Evolutionary conservation across 1,140 invertebrate species (phyloP).

Genomic region (Sinonovacula constricta): DNA sequence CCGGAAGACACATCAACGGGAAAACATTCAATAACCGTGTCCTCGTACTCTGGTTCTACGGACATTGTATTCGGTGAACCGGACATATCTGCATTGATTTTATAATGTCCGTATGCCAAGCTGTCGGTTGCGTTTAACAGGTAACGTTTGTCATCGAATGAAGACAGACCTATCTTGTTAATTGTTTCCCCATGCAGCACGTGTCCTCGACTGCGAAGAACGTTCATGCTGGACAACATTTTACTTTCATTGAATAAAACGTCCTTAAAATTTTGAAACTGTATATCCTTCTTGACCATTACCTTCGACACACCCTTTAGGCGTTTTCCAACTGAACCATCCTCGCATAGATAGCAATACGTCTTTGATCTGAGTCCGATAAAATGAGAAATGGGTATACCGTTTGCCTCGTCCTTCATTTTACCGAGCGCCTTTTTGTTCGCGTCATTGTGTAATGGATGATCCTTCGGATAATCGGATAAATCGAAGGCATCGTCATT

Average conservation of each 20-base stretch:
- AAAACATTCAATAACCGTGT: no score
- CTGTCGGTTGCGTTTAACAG: conserved; percentile 5
- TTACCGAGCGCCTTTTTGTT: conserved; percentile 17
- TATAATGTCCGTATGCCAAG: conserved; percentile 34
- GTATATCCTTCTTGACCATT: conserved; percentile 8
- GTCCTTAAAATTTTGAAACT: conserved; percentile 9
- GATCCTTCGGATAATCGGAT: conserved; percentile 18
- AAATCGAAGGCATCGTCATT: conserved; percentile 28
- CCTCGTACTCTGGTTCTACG: no score
- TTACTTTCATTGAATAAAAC: conserved; percentile 4
- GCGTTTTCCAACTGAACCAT: conserved; percentile 57
- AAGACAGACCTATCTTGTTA: conserved; percentile 1
- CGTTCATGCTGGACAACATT: conserved; percentile 5
- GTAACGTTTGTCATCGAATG: conserved; percentile 33
- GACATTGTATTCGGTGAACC: no score
- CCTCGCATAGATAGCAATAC: conserved; percentile 6
- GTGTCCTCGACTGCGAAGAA: conserved; percentile 22
- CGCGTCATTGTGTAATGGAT: background rate
- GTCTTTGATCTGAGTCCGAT: conserved; percentile 20
- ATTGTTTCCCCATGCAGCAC: conserved; percentile 11
- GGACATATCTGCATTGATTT: background rate
- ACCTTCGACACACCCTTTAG: conserved; percentile 45
- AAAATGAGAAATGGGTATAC: conserved; percentile 17
- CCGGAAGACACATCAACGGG: no score
- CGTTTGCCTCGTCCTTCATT: conserved; percentile 35